Evolutionary conservation across 2,113 vertebrate genomes (phyloP), one percentile per base, ranked within the genome.

Genomic region (Cathartes aura): DNA sequence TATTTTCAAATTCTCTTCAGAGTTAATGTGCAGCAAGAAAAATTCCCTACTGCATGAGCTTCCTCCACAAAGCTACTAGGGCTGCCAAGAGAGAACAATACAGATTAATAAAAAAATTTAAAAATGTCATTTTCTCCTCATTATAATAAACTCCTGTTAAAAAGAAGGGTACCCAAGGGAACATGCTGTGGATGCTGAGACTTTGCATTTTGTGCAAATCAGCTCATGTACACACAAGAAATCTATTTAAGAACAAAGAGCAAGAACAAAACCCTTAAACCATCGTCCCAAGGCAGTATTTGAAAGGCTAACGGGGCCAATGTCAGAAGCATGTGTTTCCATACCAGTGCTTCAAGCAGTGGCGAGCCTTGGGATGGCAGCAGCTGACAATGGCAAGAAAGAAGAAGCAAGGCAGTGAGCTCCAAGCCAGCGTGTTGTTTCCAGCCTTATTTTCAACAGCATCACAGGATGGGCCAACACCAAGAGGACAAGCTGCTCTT

Each of bases 201-300:
- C 50, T 87, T 48, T 36, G 74, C 27, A 66, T 80, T 82, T 82
- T 38, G 70, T 64, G 53, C 76, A 96, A 47, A 97, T 87, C 68
- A 79, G 73, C 81, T 87, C 64, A 15, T 42, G 17, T 90, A 75
- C 76, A 64, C 66, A 42, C 21, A 76, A 80, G 48, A 79, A 84
- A 96, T 84, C 30, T 92, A 87, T 79, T 96, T 74, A 82, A 89
- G 80, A 96, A 91, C 56, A 89, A 93, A 94, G 87, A 91, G 19
- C 30, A 87, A 85, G 83, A 87, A 72, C 1, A 1, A 83, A 94
- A 92, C 72, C 70, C 60, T 92, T 87, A 93, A 91, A 62, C n/a
- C 58, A 73, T 10, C 0, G 4, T 93, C 91, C 84, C 91, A 68
- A 76, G 70, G 53, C 76, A 80, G 24, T n/a, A 84, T 73, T 58